A percentile compares a stretch with the other conserved stretches of the same genome.
phyloP scores from a whole-genome alignment of 2,113 vertebrate species.

The Stigmatopora argus region DNA sequence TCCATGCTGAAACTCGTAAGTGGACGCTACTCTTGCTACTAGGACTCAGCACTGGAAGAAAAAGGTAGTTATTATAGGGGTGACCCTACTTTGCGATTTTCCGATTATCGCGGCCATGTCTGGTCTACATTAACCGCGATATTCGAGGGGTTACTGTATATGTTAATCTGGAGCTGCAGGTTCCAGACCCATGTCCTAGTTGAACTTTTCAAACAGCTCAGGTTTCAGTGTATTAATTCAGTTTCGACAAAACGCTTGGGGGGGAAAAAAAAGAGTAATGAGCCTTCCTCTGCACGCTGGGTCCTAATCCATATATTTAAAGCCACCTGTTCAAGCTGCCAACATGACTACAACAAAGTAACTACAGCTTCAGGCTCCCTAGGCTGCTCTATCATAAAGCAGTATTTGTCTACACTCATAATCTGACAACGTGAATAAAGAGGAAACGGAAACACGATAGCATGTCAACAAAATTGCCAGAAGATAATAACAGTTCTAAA shows the following conservation, averaged over 20 bases:
- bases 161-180: no score
- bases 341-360: slow-evolving; percentile 48
- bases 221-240: background rate
- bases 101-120: no score
- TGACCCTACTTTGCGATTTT: no score
- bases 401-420: slow-evolving; percentile 40
- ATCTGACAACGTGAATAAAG: slow-evolving; percentile 39
- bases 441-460: slow-evolving; percentile 31
- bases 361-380: slow-evolving; percentile 34
- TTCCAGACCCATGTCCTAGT: background rate
- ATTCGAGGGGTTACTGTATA: no score
- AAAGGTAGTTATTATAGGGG: no score
- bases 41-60: no score
- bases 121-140: no score
- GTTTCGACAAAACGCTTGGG: background rate
- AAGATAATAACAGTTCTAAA: slow-evolving; percentile 40
- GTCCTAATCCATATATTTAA: slow-evolving; percentile 35
- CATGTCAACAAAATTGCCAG: slow-evolving; percentile 17
- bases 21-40: no score
- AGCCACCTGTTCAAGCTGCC: slow-evolving; percentile 43
- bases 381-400: slow-evolving; percentile 36
- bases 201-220: background rate
- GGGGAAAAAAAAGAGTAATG: background rate
- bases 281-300: slow-evolving; percentile 1
- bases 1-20: no score